Percentiles rank a stretch among this genome's conserved stretches.
phyloP scores from a whole-genome alignment of 2,888 invertebrate species.

The Operophtera brumata region DNA sequence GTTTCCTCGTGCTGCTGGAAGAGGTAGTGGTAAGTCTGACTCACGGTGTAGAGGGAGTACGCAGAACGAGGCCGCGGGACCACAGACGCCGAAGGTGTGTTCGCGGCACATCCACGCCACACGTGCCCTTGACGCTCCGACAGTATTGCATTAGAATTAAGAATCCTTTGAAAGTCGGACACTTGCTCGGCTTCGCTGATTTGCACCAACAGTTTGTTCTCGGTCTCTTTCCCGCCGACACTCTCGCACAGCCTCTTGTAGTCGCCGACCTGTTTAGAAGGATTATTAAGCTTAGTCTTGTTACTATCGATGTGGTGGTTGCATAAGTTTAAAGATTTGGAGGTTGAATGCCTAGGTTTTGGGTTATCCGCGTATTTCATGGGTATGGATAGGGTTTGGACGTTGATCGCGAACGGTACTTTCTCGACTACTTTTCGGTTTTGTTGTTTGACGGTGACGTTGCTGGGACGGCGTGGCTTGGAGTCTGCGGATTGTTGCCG shows the following conservation, averaged over 20 bases:
- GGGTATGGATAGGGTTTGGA: constrained; percentile 69
- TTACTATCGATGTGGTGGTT: constrained; percentile 53
- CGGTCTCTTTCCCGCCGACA: constrained; percentile 67
- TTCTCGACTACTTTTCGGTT: constrained; percentile 62
- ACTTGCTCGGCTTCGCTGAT: constrained; percentile 83
- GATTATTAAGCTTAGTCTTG: constrained; percentile 67
- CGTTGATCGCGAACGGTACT: constrained; percentile 62
- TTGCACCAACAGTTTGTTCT: constrained; percentile 76
- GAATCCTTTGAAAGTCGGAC: constrained; percentile 83
- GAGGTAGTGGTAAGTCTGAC: constrained; percentile 69
- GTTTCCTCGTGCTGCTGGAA: constrained; percentile 74
- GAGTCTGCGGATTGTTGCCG: constrained; percentile 39
- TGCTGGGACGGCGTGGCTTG: constrained; percentile 39
- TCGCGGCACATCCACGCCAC: constrained; percentile 63
- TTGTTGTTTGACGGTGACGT: constrained; percentile 58
- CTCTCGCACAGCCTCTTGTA: constrained; percentile 72
- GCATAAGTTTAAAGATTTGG: constrained; percentile 49
- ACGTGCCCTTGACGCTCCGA: constrained; percentile 66
- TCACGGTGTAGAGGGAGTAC: constrained; percentile 70
- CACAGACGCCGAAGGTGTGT: constrained; percentile 58
- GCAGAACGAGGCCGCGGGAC: constrained; percentile 64
- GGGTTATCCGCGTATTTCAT: constrained; percentile 68
- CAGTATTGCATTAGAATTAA: constrained; percentile 80
- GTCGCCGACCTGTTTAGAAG: constrained; percentile 71
- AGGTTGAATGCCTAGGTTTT: constrained; percentile 60